phyloP scores from a whole-genome alignment of 2,888 invertebrate genomes.

The Margaritifera margaritifera region DNA sequence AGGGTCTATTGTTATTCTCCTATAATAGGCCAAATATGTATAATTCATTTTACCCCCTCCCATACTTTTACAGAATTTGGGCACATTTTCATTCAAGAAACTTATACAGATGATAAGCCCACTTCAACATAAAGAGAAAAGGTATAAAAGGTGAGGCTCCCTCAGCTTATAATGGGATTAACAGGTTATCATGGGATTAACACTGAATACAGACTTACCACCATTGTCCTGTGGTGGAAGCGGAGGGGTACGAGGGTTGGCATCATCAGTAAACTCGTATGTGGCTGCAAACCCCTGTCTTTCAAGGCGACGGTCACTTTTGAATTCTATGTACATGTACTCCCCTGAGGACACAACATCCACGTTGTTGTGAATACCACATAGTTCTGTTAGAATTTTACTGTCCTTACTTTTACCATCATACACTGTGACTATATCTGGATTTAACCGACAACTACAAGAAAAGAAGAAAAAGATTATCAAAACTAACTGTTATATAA shows the following conservation, averaged over 20 bases:
- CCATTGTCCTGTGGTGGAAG: neutral
- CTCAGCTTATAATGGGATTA: too few relatives aligned
- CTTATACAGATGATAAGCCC: too few relatives aligned
- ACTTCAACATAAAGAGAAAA: too few relatives aligned
- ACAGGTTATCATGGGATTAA: too few relatives aligned
- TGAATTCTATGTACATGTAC: constrained; percentile 58
- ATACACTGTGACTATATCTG: constrained; percentile 55
- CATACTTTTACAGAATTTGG: too few relatives aligned
- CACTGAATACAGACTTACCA: too few relatives aligned
- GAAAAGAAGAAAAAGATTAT: constrained; percentile 4
- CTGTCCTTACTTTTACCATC: constrained; percentile 49
- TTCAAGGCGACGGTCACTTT: constrained; percentile 45
- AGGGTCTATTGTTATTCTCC: too few relatives aligned
- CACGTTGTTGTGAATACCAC: constrained; percentile 52
- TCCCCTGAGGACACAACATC: constrained; percentile 48
- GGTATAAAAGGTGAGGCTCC: too few relatives aligned
- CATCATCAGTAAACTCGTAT: constrained; percentile 33
- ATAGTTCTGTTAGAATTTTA: constrained; percentile 47
- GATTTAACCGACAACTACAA: constrained; percentile 52
- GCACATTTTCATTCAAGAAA: too few relatives aligned
- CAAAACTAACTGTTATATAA: neutral
- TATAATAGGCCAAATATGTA: too few relatives aligned
- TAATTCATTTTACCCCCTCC: too few relatives aligned
- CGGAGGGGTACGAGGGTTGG: neutral
- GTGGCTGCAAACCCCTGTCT: constrained; percentile 62